Conservation (phyloP, 2,888 invertebrate genomes). For the Drosophila trichaetosa region DNA sequence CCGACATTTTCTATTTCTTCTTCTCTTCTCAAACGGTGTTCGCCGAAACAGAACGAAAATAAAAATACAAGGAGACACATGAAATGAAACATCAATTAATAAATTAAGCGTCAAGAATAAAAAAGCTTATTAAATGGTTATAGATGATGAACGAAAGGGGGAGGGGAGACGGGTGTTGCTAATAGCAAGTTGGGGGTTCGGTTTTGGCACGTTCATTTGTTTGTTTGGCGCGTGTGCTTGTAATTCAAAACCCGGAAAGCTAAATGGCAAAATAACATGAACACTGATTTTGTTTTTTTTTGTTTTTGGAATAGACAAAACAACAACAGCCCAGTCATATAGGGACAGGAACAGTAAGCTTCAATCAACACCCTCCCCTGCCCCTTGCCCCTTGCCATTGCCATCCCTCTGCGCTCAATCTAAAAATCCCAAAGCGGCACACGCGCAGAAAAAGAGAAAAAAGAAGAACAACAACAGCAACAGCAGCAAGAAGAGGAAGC, state of each 20-base stretch:
- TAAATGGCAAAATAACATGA: constrained; percentile 73
- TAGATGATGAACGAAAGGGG: background rate
- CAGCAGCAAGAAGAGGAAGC: background rate
- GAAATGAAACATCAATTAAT: constrained; percentile 60
- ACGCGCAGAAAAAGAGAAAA: constrained; percentile 40
- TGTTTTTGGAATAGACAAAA: constrained; percentile 43
- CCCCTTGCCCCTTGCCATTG: too few species aligned
- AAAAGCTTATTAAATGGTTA: constrained; percentile 1
- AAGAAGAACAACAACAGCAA: constrained; percentile 8
- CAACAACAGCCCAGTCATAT: constrained; percentile 31
- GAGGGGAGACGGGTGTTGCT: background rate
- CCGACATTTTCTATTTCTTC: constrained; percentile 13
- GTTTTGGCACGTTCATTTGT: constrained; percentile 56
- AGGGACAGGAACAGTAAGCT: constrained; percentile 16
- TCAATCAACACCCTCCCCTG: background rate
- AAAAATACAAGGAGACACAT: constrained; percentile 17
- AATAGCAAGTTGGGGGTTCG: background rate
- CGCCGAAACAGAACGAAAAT: constrained; percentile 44
- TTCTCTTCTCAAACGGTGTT: constrained; percentile 34
- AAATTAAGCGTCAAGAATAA: constrained; percentile 13
- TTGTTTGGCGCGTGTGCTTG: constrained; percentile 70
- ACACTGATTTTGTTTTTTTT: constrained; percentile 36
- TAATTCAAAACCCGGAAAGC: constrained; percentile 77
- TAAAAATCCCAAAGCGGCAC: constrained; percentile 23
- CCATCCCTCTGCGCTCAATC: constrained; percentile 8